phyloP scores from a whole-genome alignment of 2,888 invertebrate genomes.

The Lithophane socia region DNA sequence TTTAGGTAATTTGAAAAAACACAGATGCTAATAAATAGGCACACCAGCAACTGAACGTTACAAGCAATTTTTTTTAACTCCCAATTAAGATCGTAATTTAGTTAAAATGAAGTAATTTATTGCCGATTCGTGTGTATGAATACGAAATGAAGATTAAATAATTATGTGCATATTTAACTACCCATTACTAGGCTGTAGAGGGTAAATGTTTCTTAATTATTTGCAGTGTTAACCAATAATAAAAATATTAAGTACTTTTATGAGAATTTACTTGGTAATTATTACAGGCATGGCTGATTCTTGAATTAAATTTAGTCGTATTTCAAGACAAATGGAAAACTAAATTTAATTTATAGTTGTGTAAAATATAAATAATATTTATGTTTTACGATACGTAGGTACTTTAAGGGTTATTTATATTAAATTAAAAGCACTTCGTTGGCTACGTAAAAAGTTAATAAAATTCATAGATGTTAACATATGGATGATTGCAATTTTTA shows the following conservation, averaged over 20 bases:
- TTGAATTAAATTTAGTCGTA: conserved; percentile 6
- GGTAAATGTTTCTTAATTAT: conserved; percentile 33
- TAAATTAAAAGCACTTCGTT: conserved; percentile 38
- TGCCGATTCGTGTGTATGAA: conserved; percentile 42
- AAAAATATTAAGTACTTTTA: conserved; percentile 20
- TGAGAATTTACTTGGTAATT: neutral
- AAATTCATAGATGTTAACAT: conserved; percentile 71
- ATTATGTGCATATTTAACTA: conserved; percentile 46
- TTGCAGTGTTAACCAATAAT: conserved; percentile 23
- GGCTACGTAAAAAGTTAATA: conserved; percentile 54
- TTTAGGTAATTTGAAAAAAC: neutral
- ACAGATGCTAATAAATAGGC: neutral
- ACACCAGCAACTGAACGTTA: neutral
- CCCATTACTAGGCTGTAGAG: conserved; percentile 28
- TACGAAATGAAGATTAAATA: conserved; percentile 40
- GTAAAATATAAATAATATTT: neutral
- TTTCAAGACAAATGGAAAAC: conserved; percentile 2
- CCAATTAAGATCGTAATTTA: conserved; percentile 35
- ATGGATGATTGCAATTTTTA: conserved; percentile 80
- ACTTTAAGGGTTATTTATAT: too few species aligned
- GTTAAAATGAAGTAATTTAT: conserved; percentile 42
- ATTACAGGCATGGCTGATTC: neutral
- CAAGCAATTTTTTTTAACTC: neutral
- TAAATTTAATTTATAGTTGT: neutral
- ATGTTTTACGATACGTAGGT: too few species aligned